Percentiles rank a stretch among this genome's conserved stretches.
These are phyloP conservation scores for Leptodactylus fallax DNA, from an alignment of 2,797 vertebrate genomes.

Conservation along the genomic window DNA sequence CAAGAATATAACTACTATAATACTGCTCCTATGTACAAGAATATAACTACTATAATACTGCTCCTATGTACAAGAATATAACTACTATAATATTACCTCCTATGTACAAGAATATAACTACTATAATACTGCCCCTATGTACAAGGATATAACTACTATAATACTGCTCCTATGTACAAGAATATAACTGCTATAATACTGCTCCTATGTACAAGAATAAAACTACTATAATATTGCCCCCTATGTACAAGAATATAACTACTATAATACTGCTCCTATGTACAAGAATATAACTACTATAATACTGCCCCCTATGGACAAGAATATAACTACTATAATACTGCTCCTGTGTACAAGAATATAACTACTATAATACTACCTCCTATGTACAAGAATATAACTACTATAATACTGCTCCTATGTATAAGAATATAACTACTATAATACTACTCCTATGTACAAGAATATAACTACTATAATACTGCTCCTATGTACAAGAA, in stretches of 20 bases:
- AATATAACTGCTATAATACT: too few relatives aligned
- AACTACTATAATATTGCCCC: too few relatives aligned
- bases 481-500: too few relatives aligned
- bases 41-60: constrained; percentile 23
- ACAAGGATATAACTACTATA: too few relatives aligned
- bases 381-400: background rate
- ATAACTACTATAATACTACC: background rate
- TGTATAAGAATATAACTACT: too few relatives aligned
- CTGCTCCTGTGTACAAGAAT: background rate
- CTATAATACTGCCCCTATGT: background rate
- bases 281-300: too few relatives aligned
- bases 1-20: constrained; percentile 17
- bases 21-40: background rate
- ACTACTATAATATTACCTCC: background rate
- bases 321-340: constrained; percentile 23
- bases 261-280: too few relatives aligned
- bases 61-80: background rate
- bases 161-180: too few relatives aligned
- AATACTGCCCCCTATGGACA: background rate
- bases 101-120: background rate
- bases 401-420: background rate
- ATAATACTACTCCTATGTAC: too few relatives aligned
- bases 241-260: too few relatives aligned
- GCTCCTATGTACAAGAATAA: too few relatives aligned
- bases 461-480: too few relatives aligned